A percentile compares a stretch with the other conserved stretches of the same genome.
Conservation (phyloP, 2,888 invertebrate genomes). For the Criorhina ranunculi region DNA sequence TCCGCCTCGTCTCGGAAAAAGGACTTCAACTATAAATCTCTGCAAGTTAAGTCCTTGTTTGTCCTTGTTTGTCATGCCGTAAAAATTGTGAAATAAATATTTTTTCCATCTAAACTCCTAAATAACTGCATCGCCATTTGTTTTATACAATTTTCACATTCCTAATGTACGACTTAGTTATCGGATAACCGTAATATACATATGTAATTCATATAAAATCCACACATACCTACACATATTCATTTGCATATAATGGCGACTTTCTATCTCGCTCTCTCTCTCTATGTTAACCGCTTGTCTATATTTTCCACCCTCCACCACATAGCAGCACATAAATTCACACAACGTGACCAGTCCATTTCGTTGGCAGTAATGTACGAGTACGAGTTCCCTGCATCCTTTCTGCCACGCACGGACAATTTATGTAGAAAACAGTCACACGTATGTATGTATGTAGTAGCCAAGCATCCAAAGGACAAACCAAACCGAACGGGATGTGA, state of each 20-base stretch:
- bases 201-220: constrained; percentile 41
- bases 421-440: constrained; percentile 49
- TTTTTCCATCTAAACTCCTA: constrained; percentile 11
- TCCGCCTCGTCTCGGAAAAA: too few species aligned
- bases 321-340: constrained; percentile 67
- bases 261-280: constrained; percentile 16
- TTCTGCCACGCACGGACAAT: constrained; percentile 69
- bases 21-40: too few species aligned
- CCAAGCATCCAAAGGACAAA: constrained; percentile 50
- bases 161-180: constrained; percentile 26
- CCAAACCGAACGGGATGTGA: constrained; percentile 20
- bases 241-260: constrained; percentile 64
- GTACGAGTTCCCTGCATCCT: constrained; percentile 60
- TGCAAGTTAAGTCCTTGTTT: too few species aligned
- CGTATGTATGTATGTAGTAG: constrained; percentile 43
- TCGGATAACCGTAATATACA: neutral
- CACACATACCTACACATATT: constrained; percentile 39
- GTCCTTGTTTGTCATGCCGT: too few species aligned
- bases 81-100: constrained; percentile 7
- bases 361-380: constrained; percentile 49
- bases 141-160: constrained; percentile 19
- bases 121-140: constrained; percentile 50
- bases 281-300: constrained; percentile 1
- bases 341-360: constrained; percentile 75
- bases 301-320: constrained; percentile 60